Evolutionary conservation across 1,140 invertebrate species (phyloP), one percentile per base, ranked within the genome.

Genomic region (Potamilus streckersoni): DNA sequence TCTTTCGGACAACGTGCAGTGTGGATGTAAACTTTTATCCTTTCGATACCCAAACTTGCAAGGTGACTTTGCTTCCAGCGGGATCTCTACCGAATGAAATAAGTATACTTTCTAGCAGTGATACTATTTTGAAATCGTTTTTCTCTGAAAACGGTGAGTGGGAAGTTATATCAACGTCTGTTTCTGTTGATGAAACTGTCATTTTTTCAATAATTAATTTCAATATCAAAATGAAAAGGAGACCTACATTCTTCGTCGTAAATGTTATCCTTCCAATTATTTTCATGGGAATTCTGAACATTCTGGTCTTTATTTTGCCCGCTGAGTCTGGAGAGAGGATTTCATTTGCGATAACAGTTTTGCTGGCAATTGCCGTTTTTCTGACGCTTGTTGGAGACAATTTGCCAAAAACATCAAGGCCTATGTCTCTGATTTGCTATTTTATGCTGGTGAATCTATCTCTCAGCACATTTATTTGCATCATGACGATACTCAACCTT

Each of bases 1-100:
- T 81, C 2, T 65, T 81, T 72, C 56, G 74, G 27, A 71, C 66
- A 94, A 77, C 97, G 90, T 98, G 96, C 88, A 95, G 97, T 91
- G 97, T 98, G 81, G 95, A 98, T 91, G 88, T 95, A 57, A 89
- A 88, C 19, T 88, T 92, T 19, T 95, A 94, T 93, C 94, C 94
- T 0, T 94, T 92, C 74, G 94, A 95, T 85, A 89, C 87, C 23
- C 94, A 95, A 83, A 89, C 82, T 0, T 95, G 95, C 83, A 84
- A 82, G 4, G 79, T 95, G 2, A 74, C 65, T 16, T 73, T 80
- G 86, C 89, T 55, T 49, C 38, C 38, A 5, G 6, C 0, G 38
- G 38, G 38, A 11, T 49, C 38, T 4, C 38, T 49, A 49, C 11
- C 38, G 38, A 49, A 11, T 49, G 38, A 49, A 49, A 49, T 49